Evolutionary conservation across 1,140 invertebrate species (phyloP), one percentile per base, ranked within the genome.

Genomic region (Phymorhynchus buccinoides): DNA sequence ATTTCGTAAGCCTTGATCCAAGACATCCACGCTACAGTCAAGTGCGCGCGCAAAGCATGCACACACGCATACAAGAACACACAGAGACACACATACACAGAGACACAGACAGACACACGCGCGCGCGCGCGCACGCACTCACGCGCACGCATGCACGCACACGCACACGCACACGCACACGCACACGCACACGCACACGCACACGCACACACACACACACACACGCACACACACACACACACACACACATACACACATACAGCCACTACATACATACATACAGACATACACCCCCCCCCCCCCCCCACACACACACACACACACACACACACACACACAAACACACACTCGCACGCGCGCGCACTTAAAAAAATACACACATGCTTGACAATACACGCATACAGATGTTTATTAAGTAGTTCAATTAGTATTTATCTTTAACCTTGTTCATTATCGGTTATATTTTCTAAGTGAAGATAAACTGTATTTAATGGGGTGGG

Each of bases 291-390:
- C n/a, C n/a, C n/a, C n/a, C n/a, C n/a, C n/a, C n/a, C n/a, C n/a
- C n/a, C n/a, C n/a, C n/a, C n/a, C 66, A 71, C 66, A 62, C 56
- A 62, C 56, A 62, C 56, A 62, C 56, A 62, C 56, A 62, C 56
- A 62, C 56, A 62, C 56, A 37, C 66, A 37, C 66, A 37, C 66
- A 37, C 66, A 37, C 66, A 71, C 66, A 71, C 66, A 71, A n/a
- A 71, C 66, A 71, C 66, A 37, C 66, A 71, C 66, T 35, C 30
- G 35, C 30, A 62, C 18, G 27, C 56, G 27, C 56, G 27, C 56
- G 27, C 56, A 62, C 56, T 22, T 27, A 62, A 14, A 37, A n/a
- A 37, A n/a, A 37, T 32, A 37, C 66, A 37, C 66, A 71, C 66
- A 71, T 18, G 35, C 66, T 35, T 32, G n/a, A n/a, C n/a, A n/a